Conservation (phyloP, 2,888 invertebrate genomes). For the Cheilosia pagana region DNA sequence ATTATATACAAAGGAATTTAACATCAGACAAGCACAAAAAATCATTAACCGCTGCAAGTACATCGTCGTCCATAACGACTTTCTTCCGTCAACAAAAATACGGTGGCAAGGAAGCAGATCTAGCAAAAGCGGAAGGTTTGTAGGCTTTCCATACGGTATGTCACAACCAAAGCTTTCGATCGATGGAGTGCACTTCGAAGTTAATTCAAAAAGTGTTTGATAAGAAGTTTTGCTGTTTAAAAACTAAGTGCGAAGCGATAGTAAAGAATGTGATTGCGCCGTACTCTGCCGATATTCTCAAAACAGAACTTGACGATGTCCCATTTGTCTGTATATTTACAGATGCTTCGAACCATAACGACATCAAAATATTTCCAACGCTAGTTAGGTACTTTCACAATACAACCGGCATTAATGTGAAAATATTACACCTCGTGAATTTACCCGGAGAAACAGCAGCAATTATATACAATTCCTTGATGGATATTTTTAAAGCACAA, state of each 20-base stretch:
- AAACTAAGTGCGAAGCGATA: slow-evolving; percentile 55
- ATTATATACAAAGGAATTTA: slow-evolving; percentile 28
- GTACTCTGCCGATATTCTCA: slow-evolving; percentile 6
- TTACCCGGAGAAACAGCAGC: slow-evolving; percentile 39
- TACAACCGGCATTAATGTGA: slow-evolving; percentile 18
- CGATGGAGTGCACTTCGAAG: slow-evolving; percentile 51
- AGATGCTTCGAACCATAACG: slow-evolving; percentile 57
- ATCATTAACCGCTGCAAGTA: slow-evolving; percentile 2
- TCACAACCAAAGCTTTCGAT: slow-evolving; percentile 53
- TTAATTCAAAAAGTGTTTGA: slow-evolving; percentile 50
- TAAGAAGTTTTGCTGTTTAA: slow-evolving; percentile 39
- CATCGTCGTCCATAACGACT: not conserved
- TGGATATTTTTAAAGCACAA: no score
- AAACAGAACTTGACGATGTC: no score
- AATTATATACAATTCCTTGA: no score
- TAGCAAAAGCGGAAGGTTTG: slow-evolving; percentile 24
- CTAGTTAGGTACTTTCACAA: no score
- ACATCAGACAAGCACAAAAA: slow-evolving; percentile 20
- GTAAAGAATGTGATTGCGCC: slow-evolving; percentile 49
- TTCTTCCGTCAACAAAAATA: slow-evolving; percentile 22
- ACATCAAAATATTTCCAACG: slow-evolving; percentile 18
- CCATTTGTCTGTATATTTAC: slow-evolving; percentile 44
- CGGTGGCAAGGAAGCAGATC: slow-evolving; percentile 15
- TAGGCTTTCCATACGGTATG: slow-evolving; percentile 36
- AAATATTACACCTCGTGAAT: slow-evolving; percentile 32